Evolutionary conservation across 2,888 invertebrate species (phyloP).

Genomic region (Nemotelus nigrinus): DNA sequence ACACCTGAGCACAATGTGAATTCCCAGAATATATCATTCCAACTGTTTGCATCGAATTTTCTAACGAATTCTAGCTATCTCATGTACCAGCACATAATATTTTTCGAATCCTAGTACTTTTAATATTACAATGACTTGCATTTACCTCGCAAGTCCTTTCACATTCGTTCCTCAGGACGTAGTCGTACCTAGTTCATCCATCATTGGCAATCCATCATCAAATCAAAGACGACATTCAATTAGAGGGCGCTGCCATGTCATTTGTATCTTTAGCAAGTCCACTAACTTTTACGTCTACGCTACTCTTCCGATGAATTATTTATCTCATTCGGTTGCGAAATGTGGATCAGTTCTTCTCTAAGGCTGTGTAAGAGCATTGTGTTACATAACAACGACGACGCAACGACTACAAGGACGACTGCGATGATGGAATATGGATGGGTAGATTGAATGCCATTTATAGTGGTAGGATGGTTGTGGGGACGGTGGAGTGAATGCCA

Average conservation of each 20-base stretch:
- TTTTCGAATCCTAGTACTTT: no score
- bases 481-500: not conserved
- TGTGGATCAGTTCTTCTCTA: no score
- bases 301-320: no score
- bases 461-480: no score
- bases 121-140: constrained; percentile 14
- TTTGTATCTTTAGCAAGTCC: constrained; percentile 1
- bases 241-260: constrained; percentile 30
- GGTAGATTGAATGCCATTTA: not conserved
- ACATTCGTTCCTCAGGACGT: not conserved
- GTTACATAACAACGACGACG: no score
- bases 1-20: no score
- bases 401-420: not conserved
- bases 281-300: not conserved
- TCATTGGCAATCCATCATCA: constrained; percentile 41
- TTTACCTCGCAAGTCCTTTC: not conserved
- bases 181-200: constrained; percentile 16
- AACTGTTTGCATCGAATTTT: no score
- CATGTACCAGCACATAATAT: no score
- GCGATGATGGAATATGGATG: not conserved
- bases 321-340: no score
- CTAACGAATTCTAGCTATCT: no score
- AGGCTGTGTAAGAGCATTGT: no score
- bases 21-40: no score
- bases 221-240: constrained; percentile 41